Base-by-base conservation (phyloP, 2,113 vertebrate species). In the Podarcis cretensis region DNA sequence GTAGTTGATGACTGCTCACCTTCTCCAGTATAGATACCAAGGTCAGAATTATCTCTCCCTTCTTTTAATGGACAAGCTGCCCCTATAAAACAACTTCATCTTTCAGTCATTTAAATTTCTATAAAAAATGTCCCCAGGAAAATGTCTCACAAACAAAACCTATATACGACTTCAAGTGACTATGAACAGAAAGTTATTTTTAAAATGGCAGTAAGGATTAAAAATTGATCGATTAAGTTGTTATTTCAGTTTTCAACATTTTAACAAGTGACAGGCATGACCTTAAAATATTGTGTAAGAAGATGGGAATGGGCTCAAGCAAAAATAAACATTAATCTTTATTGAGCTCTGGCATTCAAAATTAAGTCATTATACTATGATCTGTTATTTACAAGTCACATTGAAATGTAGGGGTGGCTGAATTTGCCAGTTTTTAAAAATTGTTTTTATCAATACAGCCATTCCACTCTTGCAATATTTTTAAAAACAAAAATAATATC, bases 151-250 rank as follows among this genome's bases (percentile, higher is more conserved):
- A 10, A 48, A 48, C 48, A 48, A 48, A 48, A 48, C 48, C 8
- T 54, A 54, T 54, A 12, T 54, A 54, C 2, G 2, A 54, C 48
- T 54, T 54, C 10, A 54, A 54, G 48, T 54, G 48, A 54, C 48
- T 54, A 54, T 54, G 48, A 54, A 54, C 48, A 54, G 48, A 54
- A 54, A 54, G 48, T 54, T 54, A 54, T 54, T 54, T 12, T 54
- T 54, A 2, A 54, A 54, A 54, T 54, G 48, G 48, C 48, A 54
- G 48, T 54, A 54, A 12, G 48, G 48, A 54, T 54, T 54, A 54
- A 54, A 54, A 54, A 54, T 54, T 54, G 48, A 30, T 0, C 0
- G 1, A 68, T 8, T 86, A 0, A 9, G 0, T 35, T 35, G 0
- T 32, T 79, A 88, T 74, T 82, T 77, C 5, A 89, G 80, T 78